Base-by-base conservation (phyloP, 2,888 invertebrate species). In the Fragum whitleyi region DNA sequence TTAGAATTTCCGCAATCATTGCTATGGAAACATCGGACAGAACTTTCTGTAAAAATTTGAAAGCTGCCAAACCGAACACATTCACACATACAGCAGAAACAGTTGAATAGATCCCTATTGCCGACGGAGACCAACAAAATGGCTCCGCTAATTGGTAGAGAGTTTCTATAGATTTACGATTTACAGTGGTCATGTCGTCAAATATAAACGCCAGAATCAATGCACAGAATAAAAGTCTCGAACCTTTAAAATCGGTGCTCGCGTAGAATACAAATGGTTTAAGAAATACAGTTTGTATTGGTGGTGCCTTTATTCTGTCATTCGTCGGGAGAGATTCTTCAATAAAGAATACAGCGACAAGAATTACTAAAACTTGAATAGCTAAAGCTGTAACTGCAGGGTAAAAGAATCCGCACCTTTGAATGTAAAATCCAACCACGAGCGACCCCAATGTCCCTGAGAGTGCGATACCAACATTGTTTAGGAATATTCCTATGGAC, bases 71-170 rank as follows among this genome's bases (percentile, higher is more conserved):
- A 21, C 75, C 71, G 2, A 75, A 9, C 9, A 74, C 47, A 26
- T 62, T 72, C 14, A 62, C 68, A 53, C 59, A 55, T 0, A 70
- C 16, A 9, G 72, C 29, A 23, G 53, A 65, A 0, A 81, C 23
- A 14, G 77, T 61, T 7, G 74, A 62, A 53, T 78, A 81, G 14
- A 70, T 55, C 6, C 81, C 81, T 2, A 81, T 81, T 29, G 70
- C 74, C 21, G 68, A 53, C 11, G 81, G 59, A 11, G 59, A 39
- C 81, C 81, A 81, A 32, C 81, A 81, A 59, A 81, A 81, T 29
- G 81, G 81, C 69, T 74, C 74, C 1, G 74, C 77, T 11, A 81
- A 65, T 36, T 77, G 77, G 21, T 81, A 81, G 28, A 81, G 32
- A 0, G 65, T 61, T 74, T 81, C 81, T 7, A 74, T 74, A 6